These are phyloP conservation scores for Bradypodion pumilum DNA, from an alignment of 2,797 vertebrate species.

Conservation along the genomic window DNA sequence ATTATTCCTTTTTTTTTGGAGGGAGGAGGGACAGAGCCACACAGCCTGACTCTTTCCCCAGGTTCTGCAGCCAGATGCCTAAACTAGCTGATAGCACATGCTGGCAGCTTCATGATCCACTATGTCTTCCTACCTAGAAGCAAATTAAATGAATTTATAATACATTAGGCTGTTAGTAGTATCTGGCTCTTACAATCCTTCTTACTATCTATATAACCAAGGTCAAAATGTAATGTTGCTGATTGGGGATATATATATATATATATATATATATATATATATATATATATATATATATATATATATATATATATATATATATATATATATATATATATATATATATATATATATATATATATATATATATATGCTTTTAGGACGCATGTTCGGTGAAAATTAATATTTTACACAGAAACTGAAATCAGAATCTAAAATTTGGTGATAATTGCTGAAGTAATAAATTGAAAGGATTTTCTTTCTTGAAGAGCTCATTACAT, in stretches of 20 bases:
- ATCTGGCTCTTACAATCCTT: background rate
- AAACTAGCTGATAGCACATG: too few species aligned
- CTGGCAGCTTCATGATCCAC: conserved; percentile 10
- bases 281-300: too few species aligned
- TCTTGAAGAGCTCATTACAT: conserved; percentile 31
- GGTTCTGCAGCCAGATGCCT: too few species aligned
- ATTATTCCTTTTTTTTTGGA: too few species aligned
- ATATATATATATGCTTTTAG: background rate
- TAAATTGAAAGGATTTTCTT: conserved; percentile 25
- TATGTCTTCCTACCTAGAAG: conserved; percentile 35
- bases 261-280: too few species aligned
- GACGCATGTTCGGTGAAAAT: conserved; percentile 14
- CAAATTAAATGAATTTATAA: conserved; percentile 50
- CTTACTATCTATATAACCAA: conserved; percentile 24
- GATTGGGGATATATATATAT: conserved; percentile 27
- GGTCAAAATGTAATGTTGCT: conserved; percentile 43
- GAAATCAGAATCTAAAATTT: conserved; percentile 40
- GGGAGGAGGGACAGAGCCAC: too few species aligned
- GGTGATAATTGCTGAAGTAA: conserved; percentile 42
- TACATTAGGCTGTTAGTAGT: conserved; percentile 30
- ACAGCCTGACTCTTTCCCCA: too few species aligned
- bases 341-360: too few species aligned
- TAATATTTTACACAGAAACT: conserved; percentile 11
- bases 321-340: too few species aligned
- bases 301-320: too few species aligned